Base-by-base conservation (phyloP, 2,113 vertebrate genomes). In the Bostrychus sinensis region DNA sequence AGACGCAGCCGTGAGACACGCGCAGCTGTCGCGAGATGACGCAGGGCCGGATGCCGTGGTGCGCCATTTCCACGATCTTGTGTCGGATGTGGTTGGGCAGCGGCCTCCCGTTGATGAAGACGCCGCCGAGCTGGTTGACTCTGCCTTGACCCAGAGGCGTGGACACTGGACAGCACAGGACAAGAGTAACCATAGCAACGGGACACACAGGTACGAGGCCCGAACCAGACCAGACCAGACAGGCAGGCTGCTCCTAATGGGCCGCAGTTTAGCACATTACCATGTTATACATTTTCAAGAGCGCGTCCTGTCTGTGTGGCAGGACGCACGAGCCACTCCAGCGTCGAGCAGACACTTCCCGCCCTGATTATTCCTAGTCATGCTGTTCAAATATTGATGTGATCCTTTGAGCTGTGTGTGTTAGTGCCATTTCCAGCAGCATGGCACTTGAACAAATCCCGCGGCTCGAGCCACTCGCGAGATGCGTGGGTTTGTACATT, bases 51-150 rank as follows among this genome's bases (percentile, higher is more conserved):
- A 98, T 98, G 66, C 97, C 97, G 30, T 99, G 97, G 75, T 99
- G 97, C 5, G 97, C 97, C 97, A 99, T 98, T 88, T 99, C 97
- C 82, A 99, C 97, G 39, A 99, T 99, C 91, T 99, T 99, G 84
- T 99, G 97, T 28, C 97, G 94, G 87, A 99, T 99, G 79, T 99
- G 97, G 86, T 98, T 99, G 42, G 97, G 97, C 62, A 99, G 83
- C 0, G 97, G 97, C 38, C 97, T 91, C 42, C 97, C 97, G 56
- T 99, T 99, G 92, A 98, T 98, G 91, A 99, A 99, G 71, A 99
- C 97, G 61, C 97, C 97, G 7, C 97, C 97, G 34, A 99, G 96
- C 86, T 99, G 97, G 86, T 98, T 99, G 78, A 99, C 97, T 48
- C 97, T 91, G 30, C 97, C 97, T 87, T 98, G 97, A 85, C 97